Percentiles rank a stretch among this genome's conserved stretches.
Evolutionary conservation across 2,888 invertebrate species (phyloP).

Genomic region (Polia nebulosa): DNA sequence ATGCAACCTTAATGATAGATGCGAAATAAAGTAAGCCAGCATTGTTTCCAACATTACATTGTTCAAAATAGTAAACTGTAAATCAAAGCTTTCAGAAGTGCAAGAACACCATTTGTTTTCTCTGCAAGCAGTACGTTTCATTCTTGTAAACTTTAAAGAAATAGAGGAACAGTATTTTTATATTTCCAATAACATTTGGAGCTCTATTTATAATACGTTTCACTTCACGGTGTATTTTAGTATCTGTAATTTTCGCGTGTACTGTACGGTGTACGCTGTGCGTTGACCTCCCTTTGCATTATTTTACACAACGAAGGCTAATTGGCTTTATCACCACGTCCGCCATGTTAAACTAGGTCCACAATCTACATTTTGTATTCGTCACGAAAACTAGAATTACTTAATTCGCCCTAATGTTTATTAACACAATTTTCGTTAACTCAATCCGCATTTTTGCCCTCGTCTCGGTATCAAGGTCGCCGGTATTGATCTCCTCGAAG

Average conservation of each 20-base stretch:
- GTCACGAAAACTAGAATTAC: slow-evolving; percentile 50
- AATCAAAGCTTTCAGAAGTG: slow-evolving; percentile 59
- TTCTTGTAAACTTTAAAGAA: slow-evolving; percentile 62
- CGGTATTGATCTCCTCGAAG: slow-evolving; percentile 61
- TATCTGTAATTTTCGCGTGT: slow-evolving; percentile 52
- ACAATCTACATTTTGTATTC: slow-evolving; percentile 45
- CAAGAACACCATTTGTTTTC: slow-evolving; percentile 63
- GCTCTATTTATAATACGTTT: slow-evolving; percentile 54
- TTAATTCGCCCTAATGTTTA: slow-evolving; percentile 52
- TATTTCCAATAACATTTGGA: slow-evolving; percentile 65
- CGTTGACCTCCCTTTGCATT: slow-evolving; percentile 63
- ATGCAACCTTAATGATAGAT: slow-evolving; percentile 20
- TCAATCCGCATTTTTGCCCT: slow-evolving; percentile 44
- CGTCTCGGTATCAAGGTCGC: slow-evolving; percentile 63
- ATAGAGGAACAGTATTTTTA: slow-evolving; percentile 65
- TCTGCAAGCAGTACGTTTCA: slow-evolving; percentile 52
- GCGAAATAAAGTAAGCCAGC: slow-evolving; percentile 13
- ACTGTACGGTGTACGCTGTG: slow-evolving; percentile 46
- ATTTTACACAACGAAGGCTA: slow-evolving; percentile 67
- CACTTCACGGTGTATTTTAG: slow-evolving; percentile 59
- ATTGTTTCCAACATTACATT: slow-evolving; percentile 30
- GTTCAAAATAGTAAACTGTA: slow-evolving; percentile 42
- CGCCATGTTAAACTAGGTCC: slow-evolving; percentile 55
- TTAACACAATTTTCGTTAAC: slow-evolving; percentile 52
- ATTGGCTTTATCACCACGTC: slow-evolving; percentile 71